These are phyloP conservation scores for Axis porcinus DNA, from an alignment of 2,113 vertebrate species.

Conservation along the genomic window DNA sequence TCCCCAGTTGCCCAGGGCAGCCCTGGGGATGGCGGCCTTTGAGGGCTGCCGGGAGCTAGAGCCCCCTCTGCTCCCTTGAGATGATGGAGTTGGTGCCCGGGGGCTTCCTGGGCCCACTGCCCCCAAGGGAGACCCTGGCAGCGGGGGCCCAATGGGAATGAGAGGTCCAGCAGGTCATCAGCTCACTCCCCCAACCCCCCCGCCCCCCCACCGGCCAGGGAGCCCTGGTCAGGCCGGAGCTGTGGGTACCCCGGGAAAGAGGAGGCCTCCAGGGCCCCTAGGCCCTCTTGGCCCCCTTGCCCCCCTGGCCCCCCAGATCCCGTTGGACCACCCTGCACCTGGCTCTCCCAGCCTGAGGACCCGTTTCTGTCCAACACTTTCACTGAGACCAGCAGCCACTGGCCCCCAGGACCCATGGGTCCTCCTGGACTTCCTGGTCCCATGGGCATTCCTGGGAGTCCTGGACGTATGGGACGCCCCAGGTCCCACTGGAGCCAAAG, in stretches of 20 bases:
- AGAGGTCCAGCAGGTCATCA: conserved; percentile 84
- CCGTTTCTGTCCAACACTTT: conserved; percentile 90
- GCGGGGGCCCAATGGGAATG: conserved; percentile 81
- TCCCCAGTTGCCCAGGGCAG: conserved; percentile 80
- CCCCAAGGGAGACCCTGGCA: conserved; percentile 84
- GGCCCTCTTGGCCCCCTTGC: conserved; percentile 82
- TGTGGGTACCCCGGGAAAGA: conserved; percentile 83
- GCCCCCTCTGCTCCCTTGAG: not conserved
- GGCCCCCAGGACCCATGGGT: conserved; percentile 85
- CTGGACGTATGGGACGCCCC: conserved; percentile 81
- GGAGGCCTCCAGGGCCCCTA: conserved; percentile 84
- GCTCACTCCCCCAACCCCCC: no score
- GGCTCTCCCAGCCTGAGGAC: conserved; percentile 82
- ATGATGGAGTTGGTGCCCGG: conserved; percentile 1
- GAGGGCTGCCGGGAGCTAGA: conserved; percentile 49
- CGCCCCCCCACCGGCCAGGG: no score
- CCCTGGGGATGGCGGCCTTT: conserved; percentile 84
- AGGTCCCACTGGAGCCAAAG: not conserved
- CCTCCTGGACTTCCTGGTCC: conserved; percentile 88
- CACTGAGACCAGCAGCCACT: conserved; percentile 80
- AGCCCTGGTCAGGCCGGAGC: conserved; percentile 82
- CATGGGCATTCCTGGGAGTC: conserved; percentile 83
- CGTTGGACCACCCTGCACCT: conserved; percentile 61
- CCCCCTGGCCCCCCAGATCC: conserved; percentile 57
- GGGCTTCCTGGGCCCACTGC: conserved; percentile 78